Base-by-base conservation (phyloP, 2,113 vertebrate species). In the Thamnaconus septentrionalis region DNA sequence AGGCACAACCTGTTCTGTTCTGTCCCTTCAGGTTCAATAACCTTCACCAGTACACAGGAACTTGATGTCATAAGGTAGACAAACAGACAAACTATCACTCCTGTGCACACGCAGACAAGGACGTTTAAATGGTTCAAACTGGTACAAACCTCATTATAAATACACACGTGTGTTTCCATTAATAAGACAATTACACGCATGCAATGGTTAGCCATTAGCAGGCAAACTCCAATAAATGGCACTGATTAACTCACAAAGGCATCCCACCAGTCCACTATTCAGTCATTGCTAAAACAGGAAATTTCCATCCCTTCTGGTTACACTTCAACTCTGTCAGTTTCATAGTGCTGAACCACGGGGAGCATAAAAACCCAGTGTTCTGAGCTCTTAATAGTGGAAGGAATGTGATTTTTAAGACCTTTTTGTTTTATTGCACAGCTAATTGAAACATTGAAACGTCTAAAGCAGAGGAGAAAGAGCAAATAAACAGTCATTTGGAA, bases 281-380 rank as follows among this genome's bases (percentile, higher is more conserved):
- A 69, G 63, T 82, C 79, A 85, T 63, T 1, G 63, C 56, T n/a
- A 3, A 46, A 3, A 5, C 41, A 3, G 5, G 59, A 66, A 55
- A 10, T 8, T 51, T 76, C 49, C 41, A 44, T 43, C 61, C 4
- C 7, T 48, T 76, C 53, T 50, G 63, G 58, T 71, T 49, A 63
- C 76, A 87, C 78, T 57, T 86, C 85, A 71, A 80, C 80, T 11
- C 5, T 3, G 4, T 41, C 7, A 10, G 70, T 75, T 84, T 85
- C 85, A 87, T 66, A 41, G 51, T 10, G 62, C 6, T 8, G 55
- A 71, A 51, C 60, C 55, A 31, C 18, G 18, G 18, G 64, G 76
- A 61, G 44, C 61, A 56, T 42, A 56, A 43, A 45, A 2, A 67
- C 62, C 51, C 47, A 39, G 7, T 47, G 55, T 6, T 54, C 3